Evolutionary conservation across 92 coral and sea anemone species (phyloP).

Genomic region (Anthopleura xanthogrammica): DNA sequence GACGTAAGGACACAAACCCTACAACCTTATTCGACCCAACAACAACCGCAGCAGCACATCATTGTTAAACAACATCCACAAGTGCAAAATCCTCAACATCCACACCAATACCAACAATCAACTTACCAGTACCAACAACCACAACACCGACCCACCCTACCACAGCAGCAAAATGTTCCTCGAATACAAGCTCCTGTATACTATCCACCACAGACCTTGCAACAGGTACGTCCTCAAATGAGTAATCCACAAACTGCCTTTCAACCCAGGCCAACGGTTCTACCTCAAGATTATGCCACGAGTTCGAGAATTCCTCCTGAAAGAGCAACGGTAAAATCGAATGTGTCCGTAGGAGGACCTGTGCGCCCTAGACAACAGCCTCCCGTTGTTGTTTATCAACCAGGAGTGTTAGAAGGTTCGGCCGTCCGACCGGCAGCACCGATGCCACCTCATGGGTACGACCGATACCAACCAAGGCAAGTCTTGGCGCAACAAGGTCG

Average conservation of each 20-base stretch:
- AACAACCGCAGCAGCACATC: slow-evolving; percentile 15
- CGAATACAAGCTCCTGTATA: not conserved
- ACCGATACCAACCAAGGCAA: slow-evolving; percentile 12
- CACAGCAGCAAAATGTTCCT: slow-evolving; percentile 12
- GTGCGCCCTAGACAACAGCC: not conserved
- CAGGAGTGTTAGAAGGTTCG: slow-evolving; percentile 25
- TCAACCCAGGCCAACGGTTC: slow-evolving; percentile 10
- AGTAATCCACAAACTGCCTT: not conserved
- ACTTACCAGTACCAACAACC: slow-evolving; percentile 19
- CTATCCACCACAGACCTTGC: not conserved
- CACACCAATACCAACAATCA: slow-evolving; percentile 38
- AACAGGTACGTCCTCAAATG: not conserved
- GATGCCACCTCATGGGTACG: not conserved
- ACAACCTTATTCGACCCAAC: not conserved
- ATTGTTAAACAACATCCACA: slow-evolving; percentile 14
- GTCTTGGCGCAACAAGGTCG: not conserved
- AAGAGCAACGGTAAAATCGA: not conserved
- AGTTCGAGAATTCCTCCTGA: not conserved
- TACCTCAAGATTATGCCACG: not conserved
- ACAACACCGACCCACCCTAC: slow-evolving; percentile 20
- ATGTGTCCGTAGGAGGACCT: not conserved
- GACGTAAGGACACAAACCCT: slow-evolving; percentile 4
- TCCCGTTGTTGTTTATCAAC: slow-evolving; percentile 33
- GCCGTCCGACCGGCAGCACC: not conserved
- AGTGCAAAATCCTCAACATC: slow-evolving; percentile 9